Base-by-base conservation (phyloP, 2,797 vertebrate species). In the Sus cebifrons region DNA sequence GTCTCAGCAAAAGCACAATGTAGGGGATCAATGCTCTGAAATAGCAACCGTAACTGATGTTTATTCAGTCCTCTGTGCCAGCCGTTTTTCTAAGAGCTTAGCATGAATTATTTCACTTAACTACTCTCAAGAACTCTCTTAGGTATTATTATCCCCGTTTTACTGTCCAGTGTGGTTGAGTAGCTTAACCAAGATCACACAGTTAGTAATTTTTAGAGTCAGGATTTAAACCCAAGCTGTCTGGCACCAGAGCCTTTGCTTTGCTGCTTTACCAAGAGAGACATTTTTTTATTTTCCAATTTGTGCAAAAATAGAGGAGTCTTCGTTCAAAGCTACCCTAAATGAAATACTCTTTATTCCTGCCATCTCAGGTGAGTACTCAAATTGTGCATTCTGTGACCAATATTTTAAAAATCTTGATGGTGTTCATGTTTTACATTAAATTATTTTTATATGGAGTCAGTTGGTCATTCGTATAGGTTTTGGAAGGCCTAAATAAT, bases 391-490 rank as follows among this genome's bases (percentile, higher is more conserved):
- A 56, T 74, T 65, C 52, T 87, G 17, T 81, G 15, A 62, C 36
- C n/a, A 95, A 77, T 83, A 60, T 5, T 36, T 36, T 17, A 21
- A 54, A 52, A 54, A 25, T 8, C 11, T 84, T 86, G 29, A 78
- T 75, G 2, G 3, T 74, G 4, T 93, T 36, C 11, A 25, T 87
- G 60, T 92, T 84, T 95, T 77, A 91, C 17, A 17, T 62, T 58
- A 67, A 81, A 70, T 88, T 52, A 85, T 73, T 91, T 93, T 87
- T 40, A 82, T 36, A 27, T 73, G 73, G 40, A 85, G 44, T 88
- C 49, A 65, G 13, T 85, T 54, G 87, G 86, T 91, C 14, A 54
- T 81, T 88, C 36, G 32, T 56, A 56, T 4, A 73, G 18, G 6
- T 92, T 60, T 86, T 83, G 9, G 25, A 58, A 9, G 89, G 68